Percentiles rank a stretch among this genome's conserved stretches.
Evolutionary conservation across 1,140 invertebrate species (phyloP).

Genomic region (Pseudomyrmex pallidus): DNA sequence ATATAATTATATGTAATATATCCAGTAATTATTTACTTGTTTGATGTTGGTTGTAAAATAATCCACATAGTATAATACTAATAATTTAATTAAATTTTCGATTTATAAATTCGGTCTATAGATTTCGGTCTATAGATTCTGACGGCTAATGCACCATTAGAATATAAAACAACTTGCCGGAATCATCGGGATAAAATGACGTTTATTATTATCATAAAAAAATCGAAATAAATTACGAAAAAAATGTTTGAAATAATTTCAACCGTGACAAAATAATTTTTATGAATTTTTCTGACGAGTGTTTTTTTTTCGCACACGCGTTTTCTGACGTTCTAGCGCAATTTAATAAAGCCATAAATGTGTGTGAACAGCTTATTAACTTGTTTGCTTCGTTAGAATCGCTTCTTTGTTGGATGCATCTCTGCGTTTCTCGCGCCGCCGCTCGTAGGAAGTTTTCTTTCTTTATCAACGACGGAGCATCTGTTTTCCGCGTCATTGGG

Average conservation of each 20-base stretch:
- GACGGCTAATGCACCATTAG: constrained; percentile 69
- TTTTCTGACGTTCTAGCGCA: no score
- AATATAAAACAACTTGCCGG: constrained; percentile 72
- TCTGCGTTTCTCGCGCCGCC: constrained; percentile 8
- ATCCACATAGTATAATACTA: constrained; percentile 5
- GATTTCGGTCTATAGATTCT: constrained; percentile 60
- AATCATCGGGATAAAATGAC: constrained; percentile 59
- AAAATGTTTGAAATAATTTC: no score
- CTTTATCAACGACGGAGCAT: constrained; percentile 31
- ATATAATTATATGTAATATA: no score
- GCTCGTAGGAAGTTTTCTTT: constrained; percentile 28
- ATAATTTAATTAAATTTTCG: constrained; percentile 75
- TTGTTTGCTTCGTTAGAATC: constrained; percentile 16
- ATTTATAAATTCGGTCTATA: constrained; percentile 61
- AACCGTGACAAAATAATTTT: background rate
- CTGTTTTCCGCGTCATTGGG: constrained; percentile 15
- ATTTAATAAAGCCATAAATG: no score
- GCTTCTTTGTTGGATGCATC: background rate
- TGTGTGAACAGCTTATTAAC: background rate
- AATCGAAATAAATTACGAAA: no score
- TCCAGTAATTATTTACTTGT: no score
- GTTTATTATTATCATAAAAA: constrained; percentile 67
- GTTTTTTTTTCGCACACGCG: background rate
- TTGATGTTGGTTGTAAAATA: background rate
- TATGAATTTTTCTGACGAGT: background rate